Evolutionary conservation across 2,797 vertebrate genomes (phyloP), one percentile per base, ranked within the genome.

Genomic region (Epinephelus malabaricus): DNA sequence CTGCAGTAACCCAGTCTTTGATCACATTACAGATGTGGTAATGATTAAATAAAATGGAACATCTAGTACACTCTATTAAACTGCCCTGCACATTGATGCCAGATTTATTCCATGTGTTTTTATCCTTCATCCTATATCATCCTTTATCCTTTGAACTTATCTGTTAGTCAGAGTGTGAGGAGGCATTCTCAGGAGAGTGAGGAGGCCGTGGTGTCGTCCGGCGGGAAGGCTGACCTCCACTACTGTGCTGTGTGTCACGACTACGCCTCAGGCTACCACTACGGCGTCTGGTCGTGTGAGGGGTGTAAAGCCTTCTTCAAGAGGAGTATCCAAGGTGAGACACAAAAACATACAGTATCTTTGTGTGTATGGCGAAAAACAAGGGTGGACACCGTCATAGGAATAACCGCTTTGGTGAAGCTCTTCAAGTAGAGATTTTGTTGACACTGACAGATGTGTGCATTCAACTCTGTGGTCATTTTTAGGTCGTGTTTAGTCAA

Each of bases 301-400:
- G 98, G 98, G 18, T 99, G 98, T 78, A 99, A 99, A 91, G 98
- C 98, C 19, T 99, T 99, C 92, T 99, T 99, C 91, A 99, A 99
- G 93, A 97, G 98, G 90, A 99, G 98, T 92, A 99, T 99, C 90
- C 98, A 99, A 98, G 98, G 98, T 99, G 94, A 87, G 76, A 21
- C n/a, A 2, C 21, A 73, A 6, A 72, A 60, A 73, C 43, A 17
- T 14, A 4, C 19, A 12, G 34, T 17, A 12, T 40, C 18, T 23
- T 3, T 17, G 11, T 73, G 8, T 73, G 46, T n/a, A 13, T 25
- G 21, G 12, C 40, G 14, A 14, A 21, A 8, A 30, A 40, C 2
- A 11, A 2, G 17, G 13, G 38, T 25, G 12, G 15, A 7, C 9
- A 12, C 54, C n/a, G 8, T 69, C 67, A 27, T 6, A 21, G 66